These are phyloP conservation scores for Minunthozetes semirufus DNA, from an alignment of 2,888 invertebrate species.

Conservation along the genomic window DNA sequence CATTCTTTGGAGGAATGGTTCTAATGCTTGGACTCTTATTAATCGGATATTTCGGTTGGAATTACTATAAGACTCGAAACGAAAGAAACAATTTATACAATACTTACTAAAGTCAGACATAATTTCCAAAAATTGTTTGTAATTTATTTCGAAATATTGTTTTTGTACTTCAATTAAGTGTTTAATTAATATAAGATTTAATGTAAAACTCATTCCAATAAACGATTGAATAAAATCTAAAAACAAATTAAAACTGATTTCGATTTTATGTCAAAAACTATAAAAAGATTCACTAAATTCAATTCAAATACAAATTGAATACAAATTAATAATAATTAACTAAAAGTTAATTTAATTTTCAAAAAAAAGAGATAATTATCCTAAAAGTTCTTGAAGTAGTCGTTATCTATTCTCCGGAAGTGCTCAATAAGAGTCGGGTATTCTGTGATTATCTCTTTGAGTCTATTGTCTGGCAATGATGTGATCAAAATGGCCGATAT, in stretches of 20 bases:
- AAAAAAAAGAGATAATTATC: too few relatives aligned
- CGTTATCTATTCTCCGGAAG: constrained; percentile 67
- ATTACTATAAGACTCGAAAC: neutral
- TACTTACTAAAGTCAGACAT: neutral
- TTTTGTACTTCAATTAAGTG: neutral
- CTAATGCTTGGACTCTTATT: constrained; percentile 8
- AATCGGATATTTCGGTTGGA: neutral
- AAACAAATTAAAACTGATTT: too few relatives aligned
- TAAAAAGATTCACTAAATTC: neutral
- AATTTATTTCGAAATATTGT: neutral
- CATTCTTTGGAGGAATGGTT: constrained; percentile 32
- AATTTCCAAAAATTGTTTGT: neutral
- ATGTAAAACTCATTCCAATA: neutral
- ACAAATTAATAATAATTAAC: neutral
- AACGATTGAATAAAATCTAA: neutral
- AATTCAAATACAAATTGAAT: neutral
- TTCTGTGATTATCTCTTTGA: constrained; percentile 70
- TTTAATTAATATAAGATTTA: neutral
- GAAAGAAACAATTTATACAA: constrained; percentile 19
- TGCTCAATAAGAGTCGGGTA: constrained; percentile 68
- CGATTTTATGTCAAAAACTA: neutral
- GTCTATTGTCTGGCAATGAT: constrained; percentile 68
- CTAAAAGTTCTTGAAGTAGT: constrained; percentile 18
- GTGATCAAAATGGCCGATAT: constrained; percentile 90
- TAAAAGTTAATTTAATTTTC: neutral